phyloP scores from a whole-genome alignment of 2,113 vertebrate species.

The Trichechus manatus region DNA sequence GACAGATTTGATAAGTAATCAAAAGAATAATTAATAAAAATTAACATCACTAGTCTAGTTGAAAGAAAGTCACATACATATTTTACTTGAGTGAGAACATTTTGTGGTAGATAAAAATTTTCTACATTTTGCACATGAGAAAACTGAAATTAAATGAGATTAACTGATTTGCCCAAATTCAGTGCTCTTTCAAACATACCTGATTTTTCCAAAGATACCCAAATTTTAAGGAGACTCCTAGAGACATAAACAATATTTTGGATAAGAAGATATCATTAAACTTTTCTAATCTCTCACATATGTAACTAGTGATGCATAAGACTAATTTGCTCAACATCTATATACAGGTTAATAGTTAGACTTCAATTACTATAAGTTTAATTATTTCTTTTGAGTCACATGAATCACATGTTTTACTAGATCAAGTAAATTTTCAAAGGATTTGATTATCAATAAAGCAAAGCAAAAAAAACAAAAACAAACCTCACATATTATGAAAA shows the following conservation, averaged over 20 bases:
- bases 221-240: background rate
- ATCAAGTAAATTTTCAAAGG: slow-evolving; percentile 12
- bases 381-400: slow-evolving; percentile 35
- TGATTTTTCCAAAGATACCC: slow-evolving; percentile 36
- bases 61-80: background rate
- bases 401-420: slow-evolving; percentile 49
- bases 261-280: background rate
- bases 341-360: background rate
- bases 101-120: background rate
- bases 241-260: background rate
- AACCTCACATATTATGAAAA: background rate
- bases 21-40: slow-evolving; percentile 16
- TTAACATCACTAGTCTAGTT: background rate
- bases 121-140: slow-evolving; percentile 24
- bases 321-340: background rate
- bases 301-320: background rate
- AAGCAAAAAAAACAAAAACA: background rate
- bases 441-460: slow-evolving; percentile 3
- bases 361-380: background rate
- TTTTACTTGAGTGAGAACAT: background rate
- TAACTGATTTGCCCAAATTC: slow-evolving; percentile 4
- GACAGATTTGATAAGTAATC: slow-evolving; percentile 3
- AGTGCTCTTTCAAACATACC: background rate
- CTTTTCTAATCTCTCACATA: background rate
- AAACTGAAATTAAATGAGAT: slow-evolving; percentile 42